A percentile compares a stretch with the other conserved stretches of the same genome.
Conservation (phyloP, 1,140 invertebrate species). For the Atopsyche davidsoni region DNA sequence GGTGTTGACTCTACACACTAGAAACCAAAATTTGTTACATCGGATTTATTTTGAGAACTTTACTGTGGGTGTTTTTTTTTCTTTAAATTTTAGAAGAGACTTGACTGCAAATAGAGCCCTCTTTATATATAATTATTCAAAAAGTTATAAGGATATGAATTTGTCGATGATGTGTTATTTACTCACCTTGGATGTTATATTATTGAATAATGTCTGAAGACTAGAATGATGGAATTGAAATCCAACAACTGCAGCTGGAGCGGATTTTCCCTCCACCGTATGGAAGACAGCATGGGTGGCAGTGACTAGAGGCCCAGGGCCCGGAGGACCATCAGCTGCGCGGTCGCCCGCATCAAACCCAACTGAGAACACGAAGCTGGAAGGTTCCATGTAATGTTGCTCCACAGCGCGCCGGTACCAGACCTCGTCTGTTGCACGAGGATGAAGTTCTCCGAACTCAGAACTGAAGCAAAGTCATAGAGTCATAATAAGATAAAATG, state of each 20-base stretch:
- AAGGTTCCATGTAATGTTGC: constrained; percentile 70
- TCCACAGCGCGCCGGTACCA: constrained; percentile 93
- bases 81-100: too few species aligned
- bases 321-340: constrained; percentile 36
- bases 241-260: constrained; percentile 87
- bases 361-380: constrained; percentile 80
- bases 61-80: too few species aligned
- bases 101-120: too few species aligned
- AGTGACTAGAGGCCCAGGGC: constrained; percentile 61
- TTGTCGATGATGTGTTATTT: not conserved
- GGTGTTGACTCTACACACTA: constrained; percentile 52
- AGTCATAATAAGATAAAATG: too few species aligned
- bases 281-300: constrained; percentile 83
- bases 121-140: constrained; percentile 2
- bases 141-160: not conserved
- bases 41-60: too few species aligned
- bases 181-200: constrained; percentile 64
- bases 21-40: constrained; percentile 4
- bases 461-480: constrained; percentile 41
- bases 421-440: constrained; percentile 80
- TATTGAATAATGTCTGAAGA: constrained; percentile 68
- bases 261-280: constrained; percentile 55
- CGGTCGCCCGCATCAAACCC: constrained; percentile 20
- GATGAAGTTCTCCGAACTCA: constrained; percentile 56
- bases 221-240: constrained; percentile 79